Evolutionary conservation across 1,140 invertebrate genomes (phyloP), one percentile per base, ranked within the genome.

Genomic region (Sitodiplosis mosellana): DNA sequence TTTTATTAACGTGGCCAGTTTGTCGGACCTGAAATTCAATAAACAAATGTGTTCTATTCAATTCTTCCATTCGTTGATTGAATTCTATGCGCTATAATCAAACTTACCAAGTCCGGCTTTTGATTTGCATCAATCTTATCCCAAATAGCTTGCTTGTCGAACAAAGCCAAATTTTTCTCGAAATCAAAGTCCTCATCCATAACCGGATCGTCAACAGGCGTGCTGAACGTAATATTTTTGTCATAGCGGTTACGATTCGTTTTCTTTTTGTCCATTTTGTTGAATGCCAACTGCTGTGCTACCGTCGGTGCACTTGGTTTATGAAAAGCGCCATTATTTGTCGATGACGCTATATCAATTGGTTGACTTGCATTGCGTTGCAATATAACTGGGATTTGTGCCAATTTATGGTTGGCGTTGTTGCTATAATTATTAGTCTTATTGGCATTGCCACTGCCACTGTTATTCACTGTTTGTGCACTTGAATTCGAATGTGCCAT

Each of bases 121-220:
- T 75, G 71, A 52, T 61, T 62, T 53, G 60, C 54, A 51, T 64
- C 62, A 49, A 85, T 76, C 63, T 83, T 74, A 56, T 87, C 78
- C 76, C 78, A 81, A 49, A 75, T 68, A 40, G 78, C 79, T 63
- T 79, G 75, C 68, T 93, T 93, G 66, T 92, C 82, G 68, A 92
- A 92, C 20, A 93, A 66, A 11, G 87, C 86, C 17, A 92, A 68
- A 71, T 92, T 92, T 52, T 87, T 89, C 62, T 92, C 87, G 74
- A 93, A 92, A 71, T 92, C 89, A 73, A 92, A 93, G 54, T 89
- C 85, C 59, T 85, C 74, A 50, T 70, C 63, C 37, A 69, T 56
- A 12, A 70, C 64, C 7, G 63, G 65, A 49, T 69, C 65, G 47
- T 72, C 69, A 1, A 67, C 59, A n/a, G 67, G 61, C 0, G 65